Evolutionary conservation across 2,888 invertebrate genomes (phyloP).

Genomic region (Apamea epomidion): DNA sequence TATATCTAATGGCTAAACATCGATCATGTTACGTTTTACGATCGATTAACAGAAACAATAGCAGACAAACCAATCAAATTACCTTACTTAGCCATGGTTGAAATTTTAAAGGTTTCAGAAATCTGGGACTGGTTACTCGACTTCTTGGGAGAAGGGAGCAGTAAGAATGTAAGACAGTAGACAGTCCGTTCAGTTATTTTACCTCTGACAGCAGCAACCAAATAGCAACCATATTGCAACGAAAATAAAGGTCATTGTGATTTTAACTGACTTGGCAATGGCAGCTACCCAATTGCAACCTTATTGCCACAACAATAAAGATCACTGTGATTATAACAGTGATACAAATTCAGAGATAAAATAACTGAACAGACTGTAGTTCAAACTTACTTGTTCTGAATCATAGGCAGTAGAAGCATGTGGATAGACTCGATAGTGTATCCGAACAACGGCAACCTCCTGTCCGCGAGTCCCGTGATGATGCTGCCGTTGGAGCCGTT

Average conservation of each 20-base stretch:
- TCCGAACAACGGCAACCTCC: slow-evolving; percentile 96
- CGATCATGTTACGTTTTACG: not conserved
- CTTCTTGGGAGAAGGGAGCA: not conserved
- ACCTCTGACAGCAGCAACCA: too few relatives aligned
- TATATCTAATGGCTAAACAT: not conserved
- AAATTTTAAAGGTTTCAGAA: not conserved
- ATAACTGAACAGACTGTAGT: too few relatives aligned
- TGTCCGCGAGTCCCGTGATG: slow-evolving; percentile 93
- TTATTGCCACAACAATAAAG: too few relatives aligned
- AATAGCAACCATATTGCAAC: not conserved
- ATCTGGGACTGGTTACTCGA: not conserved
- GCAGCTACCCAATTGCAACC: not conserved
- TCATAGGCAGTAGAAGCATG: slow-evolving; percentile 98
- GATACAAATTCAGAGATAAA: too few relatives aligned
- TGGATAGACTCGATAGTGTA: slow-evolving; percentile 99
- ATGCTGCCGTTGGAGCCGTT: slow-evolving; percentile 75
- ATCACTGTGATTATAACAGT: too few relatives aligned
- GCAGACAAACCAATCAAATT: not conserved
- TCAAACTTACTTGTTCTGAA: slow-evolving; percentile 95
- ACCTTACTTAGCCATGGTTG: not conserved
- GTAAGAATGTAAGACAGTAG: too few relatives aligned
- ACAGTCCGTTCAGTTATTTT: too few relatives aligned
- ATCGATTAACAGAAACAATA: not conserved
- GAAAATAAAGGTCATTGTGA: not conserved
- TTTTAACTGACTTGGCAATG: not conserved